phyloP scores from a whole-genome alignment of 2,797 vertebrate species.

The Alfaro cultratus region DNA sequence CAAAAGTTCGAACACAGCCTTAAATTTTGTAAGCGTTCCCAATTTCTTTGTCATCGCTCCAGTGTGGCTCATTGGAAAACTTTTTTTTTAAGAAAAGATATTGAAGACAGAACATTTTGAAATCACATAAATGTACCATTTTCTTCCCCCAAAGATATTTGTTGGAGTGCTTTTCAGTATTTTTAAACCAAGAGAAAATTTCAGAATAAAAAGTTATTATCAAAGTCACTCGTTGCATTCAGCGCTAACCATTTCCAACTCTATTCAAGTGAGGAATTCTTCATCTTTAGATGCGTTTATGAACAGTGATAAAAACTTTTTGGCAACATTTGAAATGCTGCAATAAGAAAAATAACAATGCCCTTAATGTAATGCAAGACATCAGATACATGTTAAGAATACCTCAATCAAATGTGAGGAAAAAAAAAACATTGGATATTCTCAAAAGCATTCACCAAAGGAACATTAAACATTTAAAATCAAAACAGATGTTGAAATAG shows the following conservation, averaged over 20 bases:
- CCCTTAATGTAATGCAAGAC: not conserved
- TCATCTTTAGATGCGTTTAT: not conserved
- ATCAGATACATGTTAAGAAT: not conserved
- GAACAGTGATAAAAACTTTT: not conserved
- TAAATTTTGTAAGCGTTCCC: slow-evolving; percentile 13
- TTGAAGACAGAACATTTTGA: not conserved
- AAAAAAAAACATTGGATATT: not conserved
- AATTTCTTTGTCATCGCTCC: not conserved
- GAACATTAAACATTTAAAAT: not conserved
- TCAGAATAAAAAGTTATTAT: not conserved
- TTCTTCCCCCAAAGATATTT: not conserved
- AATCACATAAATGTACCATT: not conserved
- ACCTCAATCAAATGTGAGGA: not conserved
- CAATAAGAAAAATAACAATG: not conserved
- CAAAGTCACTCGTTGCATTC: not conserved
- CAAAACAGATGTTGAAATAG: not conserved
- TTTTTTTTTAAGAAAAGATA: not conserved
- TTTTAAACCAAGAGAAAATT: not conserved
- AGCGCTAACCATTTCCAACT: not conserved
- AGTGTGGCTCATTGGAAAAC: not conserved
- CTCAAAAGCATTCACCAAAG: not conserved
- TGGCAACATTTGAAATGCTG: not conserved
- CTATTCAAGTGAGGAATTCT: not conserved
- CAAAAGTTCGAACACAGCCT: slow-evolving; percentile 21
- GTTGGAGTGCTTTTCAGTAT: not conserved